Base-by-base conservation (phyloP, 2,888 invertebrate species). In the Dasysyrphus tricinctus region DNA sequence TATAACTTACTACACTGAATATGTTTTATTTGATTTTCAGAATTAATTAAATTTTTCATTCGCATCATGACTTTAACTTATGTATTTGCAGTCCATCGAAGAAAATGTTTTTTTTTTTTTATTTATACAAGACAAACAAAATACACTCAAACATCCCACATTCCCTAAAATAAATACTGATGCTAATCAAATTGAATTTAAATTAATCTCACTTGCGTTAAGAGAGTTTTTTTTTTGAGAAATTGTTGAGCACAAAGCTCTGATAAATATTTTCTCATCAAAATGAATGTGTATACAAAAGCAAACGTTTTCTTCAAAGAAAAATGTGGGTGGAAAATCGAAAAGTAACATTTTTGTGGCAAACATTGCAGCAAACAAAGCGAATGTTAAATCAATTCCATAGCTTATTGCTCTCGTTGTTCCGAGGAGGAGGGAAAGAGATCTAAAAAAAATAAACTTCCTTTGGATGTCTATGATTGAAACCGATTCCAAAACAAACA, bases 401-500 rank as follows among this genome's bases (percentile, higher is more conserved):
- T 37, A 19, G 59, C 59, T 59, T 39, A 59, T 59, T 59, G 34
- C 57, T 39, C 39, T 24, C 2, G 24, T 24, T 19, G 3, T 47
- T 24, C 24, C 39, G 24, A 24, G 39, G 7, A 24, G 39, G 7
- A 6, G 24, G 24, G 3, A 61, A 39, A 61, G 19, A 61, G 39
- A 61, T 19, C 24, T 11, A 59, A 39, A 59, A 59, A 59, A 39
- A 42, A n/a, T n/a, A 14, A 61, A 59, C 39, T 39, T 59, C 8
- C 19, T 59, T 59, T 59, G 16, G 59, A 59, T 39, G 59, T 59
- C 59, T 59, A 59, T 61, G 61, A 61, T 61, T 61, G 42, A 61
- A 61, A 61, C 24, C 61, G 24, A 61, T 61, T 61, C 61, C 24
- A 61, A 61, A 61, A 61, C 61, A 61, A 61, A 61, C 61, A 61